phyloP scores from a whole-genome alignment of 2,888 invertebrate genomes.

The Drosophila pegasa region DNA sequence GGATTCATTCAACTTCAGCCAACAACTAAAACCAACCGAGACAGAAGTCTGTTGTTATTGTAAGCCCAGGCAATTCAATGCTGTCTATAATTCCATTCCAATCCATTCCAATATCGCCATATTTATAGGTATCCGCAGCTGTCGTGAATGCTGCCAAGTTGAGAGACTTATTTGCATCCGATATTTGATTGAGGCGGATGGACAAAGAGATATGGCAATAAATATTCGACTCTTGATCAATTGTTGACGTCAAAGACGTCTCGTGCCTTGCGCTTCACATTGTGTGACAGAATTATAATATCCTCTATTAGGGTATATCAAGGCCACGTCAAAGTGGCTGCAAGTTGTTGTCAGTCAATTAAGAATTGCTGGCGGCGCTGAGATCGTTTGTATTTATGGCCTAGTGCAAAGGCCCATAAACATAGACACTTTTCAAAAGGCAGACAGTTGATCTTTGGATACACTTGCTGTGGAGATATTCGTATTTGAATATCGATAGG shows the following conservation, averaged over 20 bases:
- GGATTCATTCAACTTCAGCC: too few relatives aligned
- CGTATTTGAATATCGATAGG: slow-evolving; percentile 65
- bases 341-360: slow-evolving; percentile 80
- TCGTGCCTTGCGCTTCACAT: not conserved
- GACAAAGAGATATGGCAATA: not conserved
- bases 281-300: slow-evolving; percentile 3
- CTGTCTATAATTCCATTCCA: not conserved
- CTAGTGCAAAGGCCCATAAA: slow-evolving; percentile 56
- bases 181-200: too few relatives aligned
- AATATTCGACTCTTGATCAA: not conserved
- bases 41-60: not conserved
- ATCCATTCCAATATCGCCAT: not conserved
- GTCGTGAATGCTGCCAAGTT: not conserved
- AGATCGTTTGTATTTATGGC: slow-evolving; percentile 58
- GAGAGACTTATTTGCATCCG: not conserved
- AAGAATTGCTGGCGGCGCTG: slow-evolving; percentile 61
- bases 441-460: slow-evolving; percentile 41
- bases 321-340: slow-evolving; percentile 41
- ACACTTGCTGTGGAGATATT: slow-evolving; percentile 62
- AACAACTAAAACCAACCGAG: not conserved
- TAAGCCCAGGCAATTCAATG: not conserved
- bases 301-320: not conserved
- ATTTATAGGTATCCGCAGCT: too few relatives aligned
- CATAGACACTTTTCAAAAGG: slow-evolving; percentile 27
- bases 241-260: not conserved